These are phyloP conservation scores for Himalopsyche kuldschensis DNA, from an alignment of 2,888 invertebrate species.

Conservation along the genomic window DNA sequence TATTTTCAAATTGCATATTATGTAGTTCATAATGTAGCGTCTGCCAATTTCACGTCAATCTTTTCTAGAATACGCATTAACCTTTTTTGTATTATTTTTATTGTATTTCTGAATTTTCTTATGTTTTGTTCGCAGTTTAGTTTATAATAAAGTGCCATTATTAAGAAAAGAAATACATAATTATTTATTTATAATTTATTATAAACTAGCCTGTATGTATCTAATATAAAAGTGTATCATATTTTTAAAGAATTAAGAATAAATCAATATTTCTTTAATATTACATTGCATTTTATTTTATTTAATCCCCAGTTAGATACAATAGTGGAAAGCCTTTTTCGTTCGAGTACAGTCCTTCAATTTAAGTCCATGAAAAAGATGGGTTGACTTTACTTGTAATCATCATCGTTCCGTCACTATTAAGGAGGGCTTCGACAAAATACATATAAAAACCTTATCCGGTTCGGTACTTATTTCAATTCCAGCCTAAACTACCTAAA, in stretches of 20 bases:
- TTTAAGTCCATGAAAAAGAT: no score
- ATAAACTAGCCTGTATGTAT: neutral
- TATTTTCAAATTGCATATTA: neutral
- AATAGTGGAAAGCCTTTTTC: no score
- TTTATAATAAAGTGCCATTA: slow-evolving; percentile 17
- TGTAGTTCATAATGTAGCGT: neutral
- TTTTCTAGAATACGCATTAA: neutral
- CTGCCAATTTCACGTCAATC: neutral
- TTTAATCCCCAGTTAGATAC: no score
- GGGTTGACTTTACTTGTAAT: no score
- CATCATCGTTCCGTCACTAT: no score
- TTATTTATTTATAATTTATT: slow-evolving; percentile 9
- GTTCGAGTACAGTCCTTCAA: no score
- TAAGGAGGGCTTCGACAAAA: no score
- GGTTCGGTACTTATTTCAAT: no score
- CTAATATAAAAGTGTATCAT: neutral
- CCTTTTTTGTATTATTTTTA: neutral
- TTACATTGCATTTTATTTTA: neutral
- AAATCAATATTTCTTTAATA: neutral
- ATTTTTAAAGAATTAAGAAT: slow-evolving; percentile 1
- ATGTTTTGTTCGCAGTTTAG: neutral
- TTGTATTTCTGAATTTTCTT: neutral
- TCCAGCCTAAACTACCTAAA: no score
- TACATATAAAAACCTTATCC: no score
- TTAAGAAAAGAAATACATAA: slow-evolving; percentile 9